These are phyloP conservation scores for Anhinga rufa DNA, from an alignment of 2,113 vertebrate genomes.

Conservation along the genomic window DNA sequence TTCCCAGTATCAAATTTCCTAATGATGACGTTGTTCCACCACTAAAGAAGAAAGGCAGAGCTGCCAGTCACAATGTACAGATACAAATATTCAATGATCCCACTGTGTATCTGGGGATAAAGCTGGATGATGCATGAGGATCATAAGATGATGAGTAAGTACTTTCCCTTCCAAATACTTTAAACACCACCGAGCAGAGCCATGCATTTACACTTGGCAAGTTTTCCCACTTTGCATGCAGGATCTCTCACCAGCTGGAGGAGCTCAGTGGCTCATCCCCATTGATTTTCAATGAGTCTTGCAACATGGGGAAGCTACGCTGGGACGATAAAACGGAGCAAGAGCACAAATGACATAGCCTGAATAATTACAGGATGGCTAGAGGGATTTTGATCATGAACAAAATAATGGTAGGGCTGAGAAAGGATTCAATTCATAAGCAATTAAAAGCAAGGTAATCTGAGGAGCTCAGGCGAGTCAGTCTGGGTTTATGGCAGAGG, in stretches of 20 bases:
- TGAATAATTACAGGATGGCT: not conserved
- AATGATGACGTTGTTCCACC: not conserved
- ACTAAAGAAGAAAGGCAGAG: not conserved
- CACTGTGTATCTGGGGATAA: not conserved
- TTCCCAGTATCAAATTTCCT: not conserved
- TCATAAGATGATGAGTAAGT: conserved; percentile 33
- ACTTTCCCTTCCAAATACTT: conserved; percentile 34
- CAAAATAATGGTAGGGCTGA: not conserved
- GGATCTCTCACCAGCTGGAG: not conserved
- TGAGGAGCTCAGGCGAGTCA: not conserved
- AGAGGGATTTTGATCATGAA: not conserved
- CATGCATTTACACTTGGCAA: not conserved
- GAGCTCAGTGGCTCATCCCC: not conserved
- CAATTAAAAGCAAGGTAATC: not conserved
- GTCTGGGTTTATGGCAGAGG: not conserved
- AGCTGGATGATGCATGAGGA: not conserved
- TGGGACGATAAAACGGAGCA: not conserved
- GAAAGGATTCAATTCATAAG: not conserved
- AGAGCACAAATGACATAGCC: not conserved
- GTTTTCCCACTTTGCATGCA: not conserved
- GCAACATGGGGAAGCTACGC: not conserved
- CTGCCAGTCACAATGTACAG: not conserved
- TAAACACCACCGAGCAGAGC: not conserved
- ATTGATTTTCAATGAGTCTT: not conserved
- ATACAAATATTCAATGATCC: not conserved